Evolutionary conservation across 2,888 invertebrate species (phyloP).

Genomic region (Cremastobaeus sp.): DNA sequence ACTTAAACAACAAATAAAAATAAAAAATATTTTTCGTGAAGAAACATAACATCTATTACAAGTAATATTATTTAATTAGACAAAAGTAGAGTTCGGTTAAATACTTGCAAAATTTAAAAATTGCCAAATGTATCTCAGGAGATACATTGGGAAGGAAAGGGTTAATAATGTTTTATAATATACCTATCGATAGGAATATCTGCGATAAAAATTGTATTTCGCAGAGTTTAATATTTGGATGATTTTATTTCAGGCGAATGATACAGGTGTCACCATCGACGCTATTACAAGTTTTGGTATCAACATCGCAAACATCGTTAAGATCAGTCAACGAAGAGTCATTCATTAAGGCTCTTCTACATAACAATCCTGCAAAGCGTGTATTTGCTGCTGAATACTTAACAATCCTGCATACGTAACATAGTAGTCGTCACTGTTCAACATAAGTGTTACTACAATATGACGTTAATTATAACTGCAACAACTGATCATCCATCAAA

Average conservation of each 20-base stretch:
- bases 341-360: conserved; percentile 36
- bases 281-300: conserved; percentile 35
- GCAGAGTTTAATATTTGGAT: not conserved
- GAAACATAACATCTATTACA: no score
- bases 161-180: no score
- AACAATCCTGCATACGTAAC: conserved; percentile 41
- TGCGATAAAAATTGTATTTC: no score
- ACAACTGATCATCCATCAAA: conserved; percentile 34
- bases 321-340: conserved; percentile 42
- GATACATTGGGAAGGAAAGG: no score
- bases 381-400: conserved; percentile 35
- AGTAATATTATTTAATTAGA: no score
- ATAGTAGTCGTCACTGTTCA: conserved; percentile 46
- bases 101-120: no score
- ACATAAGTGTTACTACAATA: conserved; percentile 47
- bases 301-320: conserved; percentile 51
- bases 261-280: conserved; percentile 52
- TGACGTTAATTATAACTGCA: conserved; percentile 43
- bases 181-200: no score
- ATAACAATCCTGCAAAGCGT: conserved; percentile 27
- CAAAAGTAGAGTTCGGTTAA: no score
- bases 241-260: conserved; percentile 42
- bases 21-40: no score
- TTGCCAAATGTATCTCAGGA: no score
- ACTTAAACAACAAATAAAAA: no score